These are phyloP conservation scores for Patella caerulea DNA, from an alignment of 2,888 invertebrate species.

Conservation along the genomic window DNA sequence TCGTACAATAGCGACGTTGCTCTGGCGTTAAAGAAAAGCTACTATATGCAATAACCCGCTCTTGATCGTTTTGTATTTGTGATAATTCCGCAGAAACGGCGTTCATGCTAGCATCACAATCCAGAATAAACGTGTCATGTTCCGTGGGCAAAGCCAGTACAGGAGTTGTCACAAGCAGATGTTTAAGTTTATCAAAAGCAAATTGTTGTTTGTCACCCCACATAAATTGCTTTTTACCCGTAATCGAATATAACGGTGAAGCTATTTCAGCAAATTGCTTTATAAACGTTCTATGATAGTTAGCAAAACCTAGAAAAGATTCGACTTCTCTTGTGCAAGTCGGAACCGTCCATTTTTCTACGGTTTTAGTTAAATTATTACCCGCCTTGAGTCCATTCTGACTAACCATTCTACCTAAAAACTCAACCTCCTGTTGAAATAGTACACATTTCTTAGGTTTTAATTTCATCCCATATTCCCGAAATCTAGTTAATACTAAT, in stretches of 20 bases:
- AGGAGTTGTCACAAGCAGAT: slow-evolving; percentile 21
- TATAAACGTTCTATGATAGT: neutral
- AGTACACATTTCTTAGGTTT: neutral
- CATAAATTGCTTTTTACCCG: slow-evolving; percentile 26
- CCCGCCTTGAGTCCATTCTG: neutral
- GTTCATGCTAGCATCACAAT: slow-evolving; percentile 33
- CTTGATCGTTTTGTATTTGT: slow-evolving; percentile 29
- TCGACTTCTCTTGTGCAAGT: too few relatives aligned
- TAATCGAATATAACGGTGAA: slow-evolving; percentile 26
- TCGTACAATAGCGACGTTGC: slow-evolving; percentile 30
- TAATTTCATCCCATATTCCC: slow-evolving; percentile 4
- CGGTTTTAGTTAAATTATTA: too few relatives aligned
- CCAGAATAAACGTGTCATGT: slow-evolving; percentile 29
- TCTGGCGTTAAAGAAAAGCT: slow-evolving; percentile 22
- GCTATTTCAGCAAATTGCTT: slow-evolving; percentile 14
- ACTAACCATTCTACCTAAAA: neutral
- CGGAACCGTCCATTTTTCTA: too few relatives aligned
- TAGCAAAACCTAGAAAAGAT: neutral
- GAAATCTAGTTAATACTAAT: neutral
- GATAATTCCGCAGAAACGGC: slow-evolving; percentile 35
- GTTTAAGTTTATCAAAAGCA: slow-evolving; percentile 15
- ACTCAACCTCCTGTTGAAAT: neutral
- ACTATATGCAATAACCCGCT: slow-evolving; percentile 32
- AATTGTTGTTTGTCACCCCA: slow-evolving; percentile 23
- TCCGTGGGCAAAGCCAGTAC: slow-evolving; percentile 24